Base-by-base conservation (phyloP, 2,888 invertebrate species). In the Boloria selene region DNA sequence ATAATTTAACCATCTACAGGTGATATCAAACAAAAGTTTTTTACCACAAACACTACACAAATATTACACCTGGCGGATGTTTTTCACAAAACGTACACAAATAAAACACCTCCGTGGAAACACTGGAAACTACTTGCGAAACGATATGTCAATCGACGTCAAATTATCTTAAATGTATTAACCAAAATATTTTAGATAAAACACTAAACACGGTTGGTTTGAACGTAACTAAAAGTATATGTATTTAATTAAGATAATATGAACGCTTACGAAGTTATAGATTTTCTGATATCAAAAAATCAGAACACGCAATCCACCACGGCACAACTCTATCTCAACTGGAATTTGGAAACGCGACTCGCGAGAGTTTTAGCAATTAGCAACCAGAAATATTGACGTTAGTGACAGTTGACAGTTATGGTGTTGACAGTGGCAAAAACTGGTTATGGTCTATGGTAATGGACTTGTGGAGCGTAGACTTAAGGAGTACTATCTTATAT, bases 81-180 rank as follows among this genome's bases (percentile, higher is more conserved):
- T 84, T 83, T 81, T 79, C 82, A 85, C 83, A 79, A 79, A 77
- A 80, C 77, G 81, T 86, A 89, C 88, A 90, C 88, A 89, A 88
- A 87, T 87, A 87, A 82, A 85, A 83, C 85, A 87, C 84, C 84
- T 83, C 80, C 73, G 79, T 79, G 77, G 80, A 82, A 80, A 83
- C 79, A 58, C 47, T 58, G 47, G 47, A 58, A 56, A 56, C 55
- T 82, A 86, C 86, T 90, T 88, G 87, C 86, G 87, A 90, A 88
- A 89, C 78, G 84, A 83, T 83, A 85, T 85, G 87, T 86, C 88
- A 88, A 87, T 79, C 80, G 83, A 86, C 82, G 83, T 86, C 83
- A 85, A 87, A 81, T 79, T 77, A 80, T 78, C 77, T 76, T 74
- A 70, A 76, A 70, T 75, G 54, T 72, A 77, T 70, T 69, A 69